A percentile compares a stretch with the other conserved stretches of the same genome.
Conservation (phyloP, 2,888 invertebrate species). For the Heliconius cydno region DNA sequence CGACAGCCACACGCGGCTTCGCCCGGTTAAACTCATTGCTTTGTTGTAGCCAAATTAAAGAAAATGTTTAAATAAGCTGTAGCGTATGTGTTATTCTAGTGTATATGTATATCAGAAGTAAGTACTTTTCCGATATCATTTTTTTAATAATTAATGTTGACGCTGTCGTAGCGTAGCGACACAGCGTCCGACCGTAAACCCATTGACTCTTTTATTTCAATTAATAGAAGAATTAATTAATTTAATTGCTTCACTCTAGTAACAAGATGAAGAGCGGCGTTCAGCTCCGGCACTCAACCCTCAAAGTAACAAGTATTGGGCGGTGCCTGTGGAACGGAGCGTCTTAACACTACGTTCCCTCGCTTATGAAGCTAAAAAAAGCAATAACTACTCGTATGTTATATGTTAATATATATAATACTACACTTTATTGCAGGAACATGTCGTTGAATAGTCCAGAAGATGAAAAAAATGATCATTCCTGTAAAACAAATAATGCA, state of each 20-base stretch:
- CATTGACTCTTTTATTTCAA: neutral
- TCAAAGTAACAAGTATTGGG: no score
- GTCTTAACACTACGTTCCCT: neutral
- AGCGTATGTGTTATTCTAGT: neutral
- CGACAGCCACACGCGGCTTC: no score
- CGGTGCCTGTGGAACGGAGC: neutral
- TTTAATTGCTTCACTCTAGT: neutral
- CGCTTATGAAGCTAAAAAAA: neutral
- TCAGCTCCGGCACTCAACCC: neutral
- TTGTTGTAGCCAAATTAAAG: no score
- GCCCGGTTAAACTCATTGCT: neutral
- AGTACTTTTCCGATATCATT: neutral
- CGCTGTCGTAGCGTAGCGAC: neutral
- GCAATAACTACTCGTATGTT: no score
- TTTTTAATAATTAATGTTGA: no score
- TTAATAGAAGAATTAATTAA: neutral
- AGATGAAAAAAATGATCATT: neutral
- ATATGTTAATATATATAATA: neutral
- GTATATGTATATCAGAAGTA: neutral
- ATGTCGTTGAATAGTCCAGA: neutral
- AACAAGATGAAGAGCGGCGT: neutral
- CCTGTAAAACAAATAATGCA: neutral
- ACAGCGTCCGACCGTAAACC: neutral
- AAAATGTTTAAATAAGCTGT: neutral
- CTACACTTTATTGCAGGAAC: slow-evolving; percentile 2